Percentiles rank a stretch among this genome's conserved stretches.
phyloP scores from a whole-genome alignment of 2,888 invertebrate genomes.

The Cosmia pyralina region DNA sequence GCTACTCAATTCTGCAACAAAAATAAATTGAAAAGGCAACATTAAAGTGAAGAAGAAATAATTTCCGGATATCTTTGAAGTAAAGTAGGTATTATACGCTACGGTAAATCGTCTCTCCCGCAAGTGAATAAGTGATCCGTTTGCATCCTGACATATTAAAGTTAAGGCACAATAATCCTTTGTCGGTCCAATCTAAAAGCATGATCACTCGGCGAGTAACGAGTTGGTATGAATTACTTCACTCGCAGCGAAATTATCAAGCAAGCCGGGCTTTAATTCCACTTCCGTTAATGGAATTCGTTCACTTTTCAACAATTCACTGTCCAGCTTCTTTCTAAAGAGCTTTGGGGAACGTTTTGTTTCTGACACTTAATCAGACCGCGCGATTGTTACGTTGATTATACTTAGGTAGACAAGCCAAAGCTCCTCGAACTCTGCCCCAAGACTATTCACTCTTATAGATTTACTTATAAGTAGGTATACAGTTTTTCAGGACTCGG shows the following conservation, averaged over 20 bases:
- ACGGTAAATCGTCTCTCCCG: slow-evolving; percentile 3
- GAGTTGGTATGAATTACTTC: slow-evolving; percentile 72
- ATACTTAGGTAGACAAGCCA: slow-evolving; percentile 51
- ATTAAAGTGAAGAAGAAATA: not conserved
- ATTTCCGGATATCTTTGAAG: slow-evolving; percentile 1
- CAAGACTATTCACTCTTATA: slow-evolving; percentile 27
- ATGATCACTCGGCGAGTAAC: slow-evolving; percentile 70
- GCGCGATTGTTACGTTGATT: slow-evolving; percentile 71
- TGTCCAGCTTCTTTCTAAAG: slow-evolving; percentile 76
- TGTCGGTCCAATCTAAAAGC: slow-evolving; percentile 65
- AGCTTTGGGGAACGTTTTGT: slow-evolving; percentile 73
- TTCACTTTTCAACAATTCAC: slow-evolving; percentile 80
- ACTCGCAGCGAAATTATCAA: slow-evolving; percentile 75
- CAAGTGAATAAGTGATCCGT: slow-evolving; percentile 27
- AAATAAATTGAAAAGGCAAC: not conserved
- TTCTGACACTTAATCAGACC: slow-evolving; percentile 75
- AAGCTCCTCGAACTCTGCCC: not conserved
- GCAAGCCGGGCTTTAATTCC: slow-evolving; percentile 76
- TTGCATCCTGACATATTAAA: slow-evolving; percentile 28
- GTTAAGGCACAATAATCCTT: slow-evolving; percentile 53
- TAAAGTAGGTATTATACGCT: not conserved
- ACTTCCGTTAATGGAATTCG: slow-evolving; percentile 82
- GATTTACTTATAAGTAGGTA: slow-evolving; percentile 1
- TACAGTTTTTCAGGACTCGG: slow-evolving; percentile 6
- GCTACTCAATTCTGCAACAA: not conserved